Conservation (phyloP, 2,113 vertebrate genomes). For the Bos indicus region DNA sequence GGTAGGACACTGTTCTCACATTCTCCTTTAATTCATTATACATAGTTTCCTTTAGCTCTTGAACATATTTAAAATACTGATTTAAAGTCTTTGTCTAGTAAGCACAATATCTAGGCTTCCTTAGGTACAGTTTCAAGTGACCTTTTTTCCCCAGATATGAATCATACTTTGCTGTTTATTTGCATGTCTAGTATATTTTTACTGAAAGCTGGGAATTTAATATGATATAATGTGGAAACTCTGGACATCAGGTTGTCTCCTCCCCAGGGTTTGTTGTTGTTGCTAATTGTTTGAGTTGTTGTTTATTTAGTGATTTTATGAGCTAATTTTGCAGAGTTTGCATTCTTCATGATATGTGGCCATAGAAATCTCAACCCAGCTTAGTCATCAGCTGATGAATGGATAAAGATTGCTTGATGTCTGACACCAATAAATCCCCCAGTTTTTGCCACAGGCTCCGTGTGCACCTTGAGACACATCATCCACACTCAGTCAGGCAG, state of each 20-base stretch:
- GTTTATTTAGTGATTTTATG: background rate
- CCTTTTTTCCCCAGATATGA: background rate
- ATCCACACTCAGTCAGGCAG: background rate
- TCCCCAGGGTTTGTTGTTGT: background rate
- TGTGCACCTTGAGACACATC: background rate
- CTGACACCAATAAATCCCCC: background rate
- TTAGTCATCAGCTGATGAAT: background rate
- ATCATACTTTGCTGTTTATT: background rate
- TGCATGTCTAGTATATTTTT: background rate
- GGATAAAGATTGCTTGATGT: background rate
- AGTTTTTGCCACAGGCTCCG: background rate
- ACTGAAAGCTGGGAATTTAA: background rate
- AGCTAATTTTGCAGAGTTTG: background rate
- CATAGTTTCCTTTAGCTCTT: background rate
- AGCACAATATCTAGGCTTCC: background rate
- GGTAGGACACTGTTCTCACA: background rate
- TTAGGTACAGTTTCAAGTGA: background rate
- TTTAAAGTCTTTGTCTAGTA: background rate
- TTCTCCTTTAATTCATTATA: background rate
- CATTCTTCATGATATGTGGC: background rate
- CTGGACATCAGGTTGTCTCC: background rate
- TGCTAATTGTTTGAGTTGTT: background rate
- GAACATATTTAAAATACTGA: background rate
- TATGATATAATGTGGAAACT: background rate
- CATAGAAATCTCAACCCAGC: background rate